Base-by-base conservation (phyloP, 2,797 vertebrate genomes). In the Muscicapa striata region DNA sequence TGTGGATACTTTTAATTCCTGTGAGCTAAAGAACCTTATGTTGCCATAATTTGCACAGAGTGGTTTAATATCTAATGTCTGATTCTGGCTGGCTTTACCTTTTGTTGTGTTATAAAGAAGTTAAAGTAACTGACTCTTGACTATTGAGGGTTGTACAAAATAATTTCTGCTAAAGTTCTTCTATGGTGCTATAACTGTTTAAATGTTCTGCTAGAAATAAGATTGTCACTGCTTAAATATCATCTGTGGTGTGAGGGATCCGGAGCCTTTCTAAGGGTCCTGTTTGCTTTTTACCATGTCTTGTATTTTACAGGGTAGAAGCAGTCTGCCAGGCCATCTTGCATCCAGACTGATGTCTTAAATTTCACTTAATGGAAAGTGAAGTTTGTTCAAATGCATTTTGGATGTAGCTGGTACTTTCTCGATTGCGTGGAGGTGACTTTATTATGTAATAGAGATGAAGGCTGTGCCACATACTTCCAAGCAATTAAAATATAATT, bases 121-220 rank as follows among this genome's bases (percentile, higher is more conserved):
- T 88, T 75, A 27, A 84, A 49, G 38, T 52, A 58, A 24, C 40
- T 69, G 30, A 23, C n/a, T 81, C 11, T 68, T 81, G 26, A 12
- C 66, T 66, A 2, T 61, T 63, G 20, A 41, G 29, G 10, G 5
- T 5, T 85, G n/a, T 70, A 32, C 15, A 58, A 75, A 58, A 20
- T 51, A 58, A 46, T 43, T 84, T 69, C 73, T 87, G 62, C 32
- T 84, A 10, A 58, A 92, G 51, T 24, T 91, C 8, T 74, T 93
- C n/a, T 46, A 2, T 0, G 0, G 24, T 70, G n/a, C 36, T 81
- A 0, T 45, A 89, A 45, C 34, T 68, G 18, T 75, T 82, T 27
- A 80, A 54, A 36, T 74, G 48, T 66, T 88, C 48, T 80, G 15
- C 30, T 55, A 79, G 72, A 78, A 89, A 41, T 49, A 67, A 69